phyloP scores from a whole-genome alignment of 92 coral and sea anemone species.

The Pocillopora grandis region DNA sequence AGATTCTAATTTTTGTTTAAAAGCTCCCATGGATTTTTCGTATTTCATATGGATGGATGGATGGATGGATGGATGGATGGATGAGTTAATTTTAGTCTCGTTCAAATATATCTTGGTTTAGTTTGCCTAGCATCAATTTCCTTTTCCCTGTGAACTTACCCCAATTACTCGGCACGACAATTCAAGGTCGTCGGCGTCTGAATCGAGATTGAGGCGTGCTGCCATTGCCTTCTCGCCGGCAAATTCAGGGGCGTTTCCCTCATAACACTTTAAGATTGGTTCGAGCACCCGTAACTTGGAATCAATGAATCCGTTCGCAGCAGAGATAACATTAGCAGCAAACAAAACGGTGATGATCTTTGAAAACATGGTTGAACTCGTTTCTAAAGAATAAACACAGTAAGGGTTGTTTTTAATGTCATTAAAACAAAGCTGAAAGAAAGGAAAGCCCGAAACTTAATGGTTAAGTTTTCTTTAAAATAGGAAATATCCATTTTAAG shows the following conservation, averaged over 20 bases:
- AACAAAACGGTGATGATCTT: slow-evolving; percentile 30
- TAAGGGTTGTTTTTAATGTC: slow-evolving; percentile 16
- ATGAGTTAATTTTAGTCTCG: slow-evolving; percentile 13
- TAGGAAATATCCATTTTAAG: slow-evolving; percentile 11
- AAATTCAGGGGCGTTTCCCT: slow-evolving; percentile 24
- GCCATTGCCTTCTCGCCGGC: slow-evolving; percentile 9
- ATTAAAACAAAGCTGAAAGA: slow-evolving; percentile 21
- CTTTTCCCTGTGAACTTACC: slow-evolving; percentile 34
- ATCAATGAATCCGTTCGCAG: slow-evolving; percentile 36
- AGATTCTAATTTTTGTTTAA: neutral
- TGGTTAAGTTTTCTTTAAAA: slow-evolving; percentile 25
- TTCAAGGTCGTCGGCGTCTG: slow-evolving; percentile 17
- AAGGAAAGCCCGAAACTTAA: slow-evolving; percentile 7
- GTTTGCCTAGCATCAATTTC: slow-evolving; percentile 20
- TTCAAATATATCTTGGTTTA: slow-evolving; percentile 34
- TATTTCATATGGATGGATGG: neutral
- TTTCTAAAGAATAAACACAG: slow-evolving; percentile 24
- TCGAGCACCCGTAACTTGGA: slow-evolving; percentile 42
- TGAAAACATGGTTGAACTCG: slow-evolving; percentile 34
- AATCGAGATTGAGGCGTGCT: slow-evolving; percentile 12
- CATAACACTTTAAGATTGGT: slow-evolving; percentile 26
- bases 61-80: slow-evolving; percentile 11
- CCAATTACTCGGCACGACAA: slow-evolving; percentile 1
- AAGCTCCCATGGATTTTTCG: neutral
- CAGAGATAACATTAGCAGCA: slow-evolving; percentile 32